Conservation (phyloP, 2,113 vertebrate species). For the Archilochus colubris region DNA sequence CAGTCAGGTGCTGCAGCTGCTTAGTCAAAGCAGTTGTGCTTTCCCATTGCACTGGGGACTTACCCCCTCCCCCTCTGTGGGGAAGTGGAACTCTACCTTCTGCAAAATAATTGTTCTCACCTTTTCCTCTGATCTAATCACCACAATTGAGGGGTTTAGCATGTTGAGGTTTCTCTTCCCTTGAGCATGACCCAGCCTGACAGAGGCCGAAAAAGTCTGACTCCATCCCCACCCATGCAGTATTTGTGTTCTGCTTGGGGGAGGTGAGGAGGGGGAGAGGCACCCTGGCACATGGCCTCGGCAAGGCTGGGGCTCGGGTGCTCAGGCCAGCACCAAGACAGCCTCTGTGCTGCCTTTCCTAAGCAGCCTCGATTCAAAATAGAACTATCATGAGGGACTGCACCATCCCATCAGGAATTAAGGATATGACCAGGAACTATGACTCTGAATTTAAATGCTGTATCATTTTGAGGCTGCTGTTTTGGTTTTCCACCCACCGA, state of each 20-base stretch:
- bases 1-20: background rate
- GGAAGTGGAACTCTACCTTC: background rate
- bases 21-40: background rate
- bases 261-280: too few relatives aligned
- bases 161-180: background rate
- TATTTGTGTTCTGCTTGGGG: fast-evolving
- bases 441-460: background rate
- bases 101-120: background rate
- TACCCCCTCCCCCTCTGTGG: fast-evolving
- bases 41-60: background rate
- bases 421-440: background rate
- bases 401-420: background rate
- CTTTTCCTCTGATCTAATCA: background rate
- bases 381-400: background rate
- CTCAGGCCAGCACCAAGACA: fast-evolving
- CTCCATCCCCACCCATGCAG: fast-evolving
- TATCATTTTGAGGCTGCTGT: background rate
- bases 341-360: fast-evolving
- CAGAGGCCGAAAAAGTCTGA: background rate
- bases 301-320: background rate
- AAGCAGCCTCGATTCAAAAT: background rate
- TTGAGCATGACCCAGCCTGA: fast-evolving
- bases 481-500: background rate
- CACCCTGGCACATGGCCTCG: fast-evolving
- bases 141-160: background rate